Evolutionary conservation across 2,888 invertebrate species (phyloP).

Genomic region (Deilephila elpenor): DNA sequence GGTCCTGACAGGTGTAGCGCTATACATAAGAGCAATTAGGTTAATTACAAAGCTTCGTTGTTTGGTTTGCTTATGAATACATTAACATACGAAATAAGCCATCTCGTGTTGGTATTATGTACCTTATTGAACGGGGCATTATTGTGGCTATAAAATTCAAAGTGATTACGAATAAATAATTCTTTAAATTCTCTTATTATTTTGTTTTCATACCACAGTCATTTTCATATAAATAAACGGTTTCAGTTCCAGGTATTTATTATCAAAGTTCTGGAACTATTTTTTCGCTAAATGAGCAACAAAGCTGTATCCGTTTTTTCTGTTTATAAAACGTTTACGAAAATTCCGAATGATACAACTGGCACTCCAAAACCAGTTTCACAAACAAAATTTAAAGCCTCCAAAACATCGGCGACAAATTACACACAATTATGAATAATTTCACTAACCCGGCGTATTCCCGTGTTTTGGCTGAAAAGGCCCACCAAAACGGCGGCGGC

Average conservation of each 20-base stretch:
- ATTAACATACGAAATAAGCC: conserved; percentile 28
- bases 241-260: too few relatives aligned
- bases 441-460: neutral
- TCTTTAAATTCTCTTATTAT: too few relatives aligned
- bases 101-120: conserved; percentile 4
- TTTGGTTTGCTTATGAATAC: conserved; percentile 32
- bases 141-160: neutral
- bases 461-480: neutral
- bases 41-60: conserved; percentile 52
- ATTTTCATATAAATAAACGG: too few relatives aligned
- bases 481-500: neutral
- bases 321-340: too few relatives aligned
- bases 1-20: conserved; percentile 57
- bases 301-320: too few relatives aligned
- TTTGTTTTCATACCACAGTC: too few relatives aligned
- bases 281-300: too few relatives aligned
- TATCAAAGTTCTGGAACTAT: too few relatives aligned
- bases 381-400: neutral
- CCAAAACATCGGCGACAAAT: neutral
- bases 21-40: conserved; percentile 59
- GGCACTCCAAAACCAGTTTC: too few relatives aligned
- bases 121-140: neutral
- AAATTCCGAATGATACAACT: too few relatives aligned
- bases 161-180: neutral
- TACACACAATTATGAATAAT: neutral